Conservation (phyloP, 37 sponge, comb jelly and placozoan species). For the Spongilla lacustris region DNA sequence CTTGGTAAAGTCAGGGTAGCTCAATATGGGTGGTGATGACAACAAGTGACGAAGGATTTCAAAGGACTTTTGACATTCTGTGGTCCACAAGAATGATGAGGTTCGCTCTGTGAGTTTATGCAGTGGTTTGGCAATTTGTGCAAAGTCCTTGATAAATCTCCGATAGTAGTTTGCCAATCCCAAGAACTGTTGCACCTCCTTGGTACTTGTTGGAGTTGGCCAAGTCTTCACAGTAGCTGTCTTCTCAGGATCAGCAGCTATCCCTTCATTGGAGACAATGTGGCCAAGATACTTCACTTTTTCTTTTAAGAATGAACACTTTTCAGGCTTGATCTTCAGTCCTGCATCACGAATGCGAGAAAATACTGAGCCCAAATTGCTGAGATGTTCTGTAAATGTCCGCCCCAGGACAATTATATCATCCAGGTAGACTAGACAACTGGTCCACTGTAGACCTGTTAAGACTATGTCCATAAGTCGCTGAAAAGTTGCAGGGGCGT, state of each 20-base stretch:
- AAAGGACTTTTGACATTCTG: too few species aligned
- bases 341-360: constrained; percentile 3
- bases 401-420: constrained; percentile 35
- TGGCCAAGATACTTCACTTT: constrained; percentile 52
- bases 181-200: constrained; percentile 27
- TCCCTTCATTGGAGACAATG: constrained; percentile 19
- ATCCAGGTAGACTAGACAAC: constrained; percentile 32
- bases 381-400: background rate
- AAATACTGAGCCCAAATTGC: constrained; percentile 9
- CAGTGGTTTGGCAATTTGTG: too few species aligned
- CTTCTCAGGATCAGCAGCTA: constrained; percentile 47
- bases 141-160: too few species aligned
- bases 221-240: constrained; percentile 18
- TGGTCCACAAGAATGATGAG: background rate
- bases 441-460: background rate
- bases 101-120: too few species aligned
- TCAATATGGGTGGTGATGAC: too few species aligned
- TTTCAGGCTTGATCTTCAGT: constrained; percentile 20
- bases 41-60: too few species aligned
- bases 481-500: too few species aligned
- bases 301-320: constrained; percentile 9
- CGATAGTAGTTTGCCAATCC: too few species aligned
- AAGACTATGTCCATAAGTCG: constrained; percentile 47
- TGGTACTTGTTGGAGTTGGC: background rate
- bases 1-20: too few species aligned